phyloP scores from a whole-genome alignment of 2,797 vertebrate species.

The Enteromius afrohamiltoni region DNA sequence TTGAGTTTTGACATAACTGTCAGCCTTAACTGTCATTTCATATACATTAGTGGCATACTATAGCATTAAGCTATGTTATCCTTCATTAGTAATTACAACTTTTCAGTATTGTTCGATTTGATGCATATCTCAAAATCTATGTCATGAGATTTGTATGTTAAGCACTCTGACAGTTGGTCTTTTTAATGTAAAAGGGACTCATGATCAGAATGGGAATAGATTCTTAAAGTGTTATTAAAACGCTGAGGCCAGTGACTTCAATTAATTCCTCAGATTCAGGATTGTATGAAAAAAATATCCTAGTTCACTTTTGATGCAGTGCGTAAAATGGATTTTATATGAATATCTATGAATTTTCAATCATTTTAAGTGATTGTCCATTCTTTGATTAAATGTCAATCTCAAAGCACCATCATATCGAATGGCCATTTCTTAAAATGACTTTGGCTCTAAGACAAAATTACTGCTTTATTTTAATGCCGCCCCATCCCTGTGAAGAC shows the following conservation, averaged over 20 bases:
- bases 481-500: background rate
- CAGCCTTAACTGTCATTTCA: background rate
- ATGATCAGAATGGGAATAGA: constrained; percentile 43
- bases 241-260: background rate
- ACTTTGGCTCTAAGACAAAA: constrained; percentile 18
- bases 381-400: constrained; percentile 35
- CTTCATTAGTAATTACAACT: constrained; percentile 23
- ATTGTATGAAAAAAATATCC: background rate
- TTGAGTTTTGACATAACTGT: background rate
- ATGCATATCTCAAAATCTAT: constrained; percentile 19
- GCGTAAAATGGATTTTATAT: constrained; percentile 20
- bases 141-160: constrained; percentile 42
- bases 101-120: constrained; percentile 16
- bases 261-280: constrained; percentile 8
- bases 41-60: constrained; percentile 1
- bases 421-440: constrained; percentile 21
- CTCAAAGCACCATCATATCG: background rate
- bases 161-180: constrained; percentile 12
- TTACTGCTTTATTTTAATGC: background rate
- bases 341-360: constrained; percentile 7
- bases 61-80: constrained; percentile 7
- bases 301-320: background rate
- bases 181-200: background rate
- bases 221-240: constrained; percentile 46
- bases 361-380: constrained; percentile 5